These are phyloP conservation scores for Aphidius ervi DNA, from an alignment of 1,140 invertebrate species.

Conservation along the genomic window DNA sequence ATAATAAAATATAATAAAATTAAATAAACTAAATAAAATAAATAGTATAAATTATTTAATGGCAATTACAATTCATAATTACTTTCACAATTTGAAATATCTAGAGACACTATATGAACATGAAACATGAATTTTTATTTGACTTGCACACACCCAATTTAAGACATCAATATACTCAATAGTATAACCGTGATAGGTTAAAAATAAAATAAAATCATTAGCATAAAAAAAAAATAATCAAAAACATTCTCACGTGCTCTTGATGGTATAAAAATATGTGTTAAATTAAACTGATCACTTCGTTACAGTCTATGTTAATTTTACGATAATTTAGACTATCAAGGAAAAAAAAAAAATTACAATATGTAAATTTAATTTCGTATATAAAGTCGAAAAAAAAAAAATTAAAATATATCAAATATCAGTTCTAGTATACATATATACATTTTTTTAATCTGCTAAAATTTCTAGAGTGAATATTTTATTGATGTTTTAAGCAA, in stretches of 20 bases:
- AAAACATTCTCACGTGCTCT: constrained; percentile 20
- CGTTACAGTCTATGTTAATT: constrained; percentile 14
- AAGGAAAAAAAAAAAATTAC: neutral
- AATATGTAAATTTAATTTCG: neutral
- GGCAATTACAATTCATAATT: constrained; percentile 10
- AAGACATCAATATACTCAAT: neutral
- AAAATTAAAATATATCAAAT: neutral
- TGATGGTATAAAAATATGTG: constrained; percentile 2
- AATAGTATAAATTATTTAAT: neutral
- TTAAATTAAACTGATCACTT: constrained; percentile 18
- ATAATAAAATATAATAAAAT: no score
- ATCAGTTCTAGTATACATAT: no score
- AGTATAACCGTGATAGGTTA: constrained; percentile 20
- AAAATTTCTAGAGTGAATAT: no score
- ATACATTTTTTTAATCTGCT: no score
- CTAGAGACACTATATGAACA: neutral
- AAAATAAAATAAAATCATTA: neutral
- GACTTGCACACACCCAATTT: no score
- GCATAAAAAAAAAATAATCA: constrained; percentile 14
- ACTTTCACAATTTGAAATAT: neutral
- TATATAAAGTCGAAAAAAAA: neutral
- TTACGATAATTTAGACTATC: neutral
- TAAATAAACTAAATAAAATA: no score
- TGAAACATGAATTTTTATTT: no score
- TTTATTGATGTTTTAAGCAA: no score